phyloP scores from a whole-genome alignment of 2,113 vertebrate genomes.

The Mionectes macconnelli region DNA sequence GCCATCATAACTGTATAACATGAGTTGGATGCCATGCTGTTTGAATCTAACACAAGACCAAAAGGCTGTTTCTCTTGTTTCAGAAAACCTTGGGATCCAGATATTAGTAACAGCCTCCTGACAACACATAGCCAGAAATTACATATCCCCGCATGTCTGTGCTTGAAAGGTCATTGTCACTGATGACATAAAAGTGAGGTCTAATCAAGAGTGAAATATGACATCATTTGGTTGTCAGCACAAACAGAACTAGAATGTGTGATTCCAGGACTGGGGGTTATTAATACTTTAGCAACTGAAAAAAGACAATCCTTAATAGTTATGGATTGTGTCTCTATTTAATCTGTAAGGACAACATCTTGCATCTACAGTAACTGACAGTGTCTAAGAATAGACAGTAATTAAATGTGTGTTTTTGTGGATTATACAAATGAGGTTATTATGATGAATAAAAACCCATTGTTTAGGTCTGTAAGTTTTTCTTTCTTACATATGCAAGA shows the following conservation, averaged over 20 bases:
- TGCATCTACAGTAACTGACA: neutral
- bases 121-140: neutral
- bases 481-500: neutral
- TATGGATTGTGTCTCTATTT: neutral
- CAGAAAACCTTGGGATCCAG: constrained; percentile 14
- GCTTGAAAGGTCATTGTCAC: neutral
- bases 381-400: neutral
- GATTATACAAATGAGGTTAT: neutral
- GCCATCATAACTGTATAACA: constrained; percentile 4
- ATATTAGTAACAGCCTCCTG: constrained; percentile 5
- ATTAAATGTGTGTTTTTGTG: neutral
- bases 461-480: neutral
- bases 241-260: constrained; percentile 1
- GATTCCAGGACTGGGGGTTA: neutral
- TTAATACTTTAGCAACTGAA: neutral
- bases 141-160: neutral
- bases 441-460: neutral
- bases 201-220: constrained; percentile 10
- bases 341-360: neutral
- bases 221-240: constrained; percentile 16
- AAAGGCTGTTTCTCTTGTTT: constrained; percentile 12
- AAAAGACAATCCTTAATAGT: constrained; percentile 4
- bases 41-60: constrained; percentile 27
- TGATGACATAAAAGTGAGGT: neutral
- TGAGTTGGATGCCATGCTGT: constrained; percentile 31